Percentiles rank a stretch among this genome's conserved stretches.
These are phyloP conservation scores for Columba livia DNA, from an alignment of 2,113 vertebrate species.

Conservation along the genomic window DNA sequence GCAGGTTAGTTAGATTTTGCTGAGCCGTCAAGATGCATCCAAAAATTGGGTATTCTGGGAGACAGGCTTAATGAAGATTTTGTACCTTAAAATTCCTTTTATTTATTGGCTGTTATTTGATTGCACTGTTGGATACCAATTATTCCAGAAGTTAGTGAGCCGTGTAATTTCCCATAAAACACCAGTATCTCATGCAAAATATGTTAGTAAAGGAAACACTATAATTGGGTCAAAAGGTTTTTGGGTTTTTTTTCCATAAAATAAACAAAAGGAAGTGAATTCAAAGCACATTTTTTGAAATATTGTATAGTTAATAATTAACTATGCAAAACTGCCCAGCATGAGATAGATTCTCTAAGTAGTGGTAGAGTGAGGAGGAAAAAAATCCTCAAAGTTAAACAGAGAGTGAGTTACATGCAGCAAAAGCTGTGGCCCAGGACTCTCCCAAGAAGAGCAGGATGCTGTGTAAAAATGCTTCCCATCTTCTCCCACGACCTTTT, in stretches of 20 bases:
- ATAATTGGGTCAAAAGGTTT: not conserved
- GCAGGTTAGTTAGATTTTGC: not conserved
- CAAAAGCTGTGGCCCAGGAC: not conserved
- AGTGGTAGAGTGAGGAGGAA: not conserved
- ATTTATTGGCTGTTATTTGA: slow-evolving; percentile 33
- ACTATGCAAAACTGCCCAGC: not conserved
- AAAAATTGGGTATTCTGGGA: not conserved
- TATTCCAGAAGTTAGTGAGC: slow-evolving; percentile 31
- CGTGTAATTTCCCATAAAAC: slow-evolving; percentile 36
- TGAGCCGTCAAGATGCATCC: not conserved
- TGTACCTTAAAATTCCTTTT: slow-evolving; percentile 10
- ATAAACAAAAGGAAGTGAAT: slow-evolving; percentile 27
- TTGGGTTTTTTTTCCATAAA: not conserved
- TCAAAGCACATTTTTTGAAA: not conserved
- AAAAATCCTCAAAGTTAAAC: not conserved
- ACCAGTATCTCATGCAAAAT: slow-evolving; percentile 12
- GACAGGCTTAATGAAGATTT: not conserved
- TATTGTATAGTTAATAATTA: not conserved
- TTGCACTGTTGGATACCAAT: slow-evolving; percentile 21
- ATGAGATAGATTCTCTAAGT: not conserved
- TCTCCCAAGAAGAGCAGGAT: not conserved
- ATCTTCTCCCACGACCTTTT: slow-evolving; percentile 27
- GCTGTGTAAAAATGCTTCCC: not conserved
- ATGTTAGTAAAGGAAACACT: slow-evolving; percentile 10
- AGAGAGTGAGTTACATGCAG: not conserved